Conservation (phyloP, 2,888 invertebrate genomes). For the Drosophila nr. medialis region DNA sequence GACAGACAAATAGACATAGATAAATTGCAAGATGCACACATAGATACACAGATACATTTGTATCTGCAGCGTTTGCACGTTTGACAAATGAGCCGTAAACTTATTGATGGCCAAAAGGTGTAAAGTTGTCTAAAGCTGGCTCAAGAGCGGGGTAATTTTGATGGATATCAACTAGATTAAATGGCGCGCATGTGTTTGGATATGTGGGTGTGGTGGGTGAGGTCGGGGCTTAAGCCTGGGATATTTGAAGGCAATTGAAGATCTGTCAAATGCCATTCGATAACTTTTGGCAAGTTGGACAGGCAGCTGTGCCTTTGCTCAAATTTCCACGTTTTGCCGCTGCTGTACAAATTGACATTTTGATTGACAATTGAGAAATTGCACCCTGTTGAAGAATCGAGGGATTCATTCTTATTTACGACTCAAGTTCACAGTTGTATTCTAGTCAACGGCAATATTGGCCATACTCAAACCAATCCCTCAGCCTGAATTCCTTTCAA, state of each 20-base stretch:
- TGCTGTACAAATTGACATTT: slow-evolving; percentile 74
- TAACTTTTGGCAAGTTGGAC: slow-evolving; percentile 38
- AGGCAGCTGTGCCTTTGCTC: slow-evolving; percentile 55
- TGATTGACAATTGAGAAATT: slow-evolving; percentile 82
- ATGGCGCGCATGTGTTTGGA: not conserved
- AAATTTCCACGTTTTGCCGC: slow-evolving; percentile 31
- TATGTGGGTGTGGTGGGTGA: not conserved
- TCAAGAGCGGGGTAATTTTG: slow-evolving; percentile 50
- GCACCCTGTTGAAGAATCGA: slow-evolving; percentile 23
- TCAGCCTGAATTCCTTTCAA: slow-evolving; percentile 16
- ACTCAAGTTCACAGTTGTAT: slow-evolving; percentile 8
- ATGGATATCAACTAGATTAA: slow-evolving; percentile 54
- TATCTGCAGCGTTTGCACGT: slow-evolving; percentile 34
- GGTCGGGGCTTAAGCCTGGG: not conserved
- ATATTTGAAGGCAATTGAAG: slow-evolving; percentile 41
- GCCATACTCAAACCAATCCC: slow-evolving; percentile 19
- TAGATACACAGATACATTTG: slow-evolving; percentile 31
- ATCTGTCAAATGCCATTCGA: slow-evolving; percentile 72
- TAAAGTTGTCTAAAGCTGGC: slow-evolving; percentile 39
- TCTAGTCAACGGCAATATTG: slow-evolving; percentile 20
- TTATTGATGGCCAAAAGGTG: slow-evolving; percentile 55
- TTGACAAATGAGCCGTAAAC: slow-evolving; percentile 64
- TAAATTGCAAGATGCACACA: slow-evolving; percentile 17
- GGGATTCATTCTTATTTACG: slow-evolving; percentile 28
- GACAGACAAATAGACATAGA: slow-evolving; percentile 27